A percentile compares a stretch with the other conserved stretches of the same genome.
Evolutionary conservation across 2,113 vertebrate species (phyloP).

Genomic region (Rhinoderma darwinii): DNA sequence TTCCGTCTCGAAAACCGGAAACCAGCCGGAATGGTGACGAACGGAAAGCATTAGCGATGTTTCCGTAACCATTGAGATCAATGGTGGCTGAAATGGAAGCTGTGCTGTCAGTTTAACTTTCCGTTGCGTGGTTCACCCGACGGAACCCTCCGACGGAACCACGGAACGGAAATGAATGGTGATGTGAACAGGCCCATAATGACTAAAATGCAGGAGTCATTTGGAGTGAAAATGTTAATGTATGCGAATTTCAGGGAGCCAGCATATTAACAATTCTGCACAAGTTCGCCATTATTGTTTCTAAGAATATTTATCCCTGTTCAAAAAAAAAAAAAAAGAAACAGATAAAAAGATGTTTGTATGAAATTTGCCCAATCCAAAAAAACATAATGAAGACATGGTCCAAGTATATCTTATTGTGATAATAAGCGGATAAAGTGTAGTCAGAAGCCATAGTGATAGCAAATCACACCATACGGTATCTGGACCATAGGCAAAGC

Average conservation of each 20-base stretch:
- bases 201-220: constrained; percentile 70
- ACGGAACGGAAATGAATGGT: too few species aligned
- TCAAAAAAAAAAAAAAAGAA: constrained; percentile 58
- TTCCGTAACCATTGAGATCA: too few species aligned
- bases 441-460: neutral
- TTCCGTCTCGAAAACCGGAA: too few species aligned
- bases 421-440: neutral
- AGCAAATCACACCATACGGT: neutral
- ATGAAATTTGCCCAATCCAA: constrained; percentile 27
- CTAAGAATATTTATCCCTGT: constrained; percentile 65
- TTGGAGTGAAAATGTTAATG: constrained; percentile 73
- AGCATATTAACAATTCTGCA: constrained; percentile 67
- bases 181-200: too few species aligned
- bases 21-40: too few species aligned
- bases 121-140: too few species aligned
- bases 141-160: too few species aligned
- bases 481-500: neutral
- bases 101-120: too few species aligned
- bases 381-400: neutral
- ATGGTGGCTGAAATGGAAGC: too few species aligned
- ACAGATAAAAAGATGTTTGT: constrained; percentile 35
- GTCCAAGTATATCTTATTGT: neutral
- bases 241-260: constrained; percentile 68
- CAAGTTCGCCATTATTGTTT: constrained; percentile 37
- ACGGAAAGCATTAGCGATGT: too few species aligned